Base-by-base conservation (phyloP, 2,888 invertebrate species). In the Tenodera sinensis region DNA sequence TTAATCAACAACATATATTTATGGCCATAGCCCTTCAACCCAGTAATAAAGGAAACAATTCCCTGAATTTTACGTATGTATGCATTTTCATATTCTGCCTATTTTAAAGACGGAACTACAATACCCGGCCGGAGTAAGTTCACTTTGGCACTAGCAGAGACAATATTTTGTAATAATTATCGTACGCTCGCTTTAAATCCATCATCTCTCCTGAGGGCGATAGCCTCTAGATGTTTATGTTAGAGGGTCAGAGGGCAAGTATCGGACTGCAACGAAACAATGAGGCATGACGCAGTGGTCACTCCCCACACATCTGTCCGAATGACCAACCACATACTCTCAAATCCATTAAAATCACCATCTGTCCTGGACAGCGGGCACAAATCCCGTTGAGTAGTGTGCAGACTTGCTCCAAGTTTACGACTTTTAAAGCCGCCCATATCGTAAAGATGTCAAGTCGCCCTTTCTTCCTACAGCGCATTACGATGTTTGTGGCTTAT, bases 221-320 rank as follows among this genome's bases (percentile, higher is more conserved):
- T 20, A 54, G 54, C 54, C 54, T 15, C 15, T 14, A 25, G 54
- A 71, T 71, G 54, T 71, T 71, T 71, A 8, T 71, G 54, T 71
- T 71, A 71, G 54, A 20, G 20, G 54, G 20, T 71, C 20, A 71
- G 3, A 71, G 20, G 54, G 20, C 54, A 71, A 71, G 54, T 71
- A 14, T 71, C 54, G 54, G 54, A 71, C 54, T 71, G 20, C 54
- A 71, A 20, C 20, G 20, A 71, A 71, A 71, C 54, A 71, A 71
- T 71, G 54, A 71, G 54, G 20, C 54, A 3, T 71, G 54, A 71
- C 54, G 42, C n/a, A n/a, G 47, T 85, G 85, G 85, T 85, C 85
- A 85, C 85, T 85, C 85, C 85, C 85, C 42, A 83, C 83, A 28
- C 85, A 85, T 85, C 85, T 85, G 85, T 85, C 85, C 27, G n/a